Conservation (phyloP, 2,888 invertebrate genomes). For the Trachelus iudaicus region DNA sequence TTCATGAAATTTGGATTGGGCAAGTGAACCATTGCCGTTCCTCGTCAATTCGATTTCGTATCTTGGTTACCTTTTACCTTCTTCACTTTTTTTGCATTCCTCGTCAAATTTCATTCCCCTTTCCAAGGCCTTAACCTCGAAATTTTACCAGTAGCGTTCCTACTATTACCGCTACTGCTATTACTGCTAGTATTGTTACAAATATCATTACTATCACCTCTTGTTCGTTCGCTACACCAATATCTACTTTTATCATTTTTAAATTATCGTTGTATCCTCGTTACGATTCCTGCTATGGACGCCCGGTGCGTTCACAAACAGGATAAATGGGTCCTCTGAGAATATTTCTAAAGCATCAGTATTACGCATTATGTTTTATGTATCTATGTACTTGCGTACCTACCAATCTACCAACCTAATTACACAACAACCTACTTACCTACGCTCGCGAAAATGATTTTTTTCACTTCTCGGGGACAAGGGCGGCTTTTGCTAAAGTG, state of each 20-base stretch:
- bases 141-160: not conserved
- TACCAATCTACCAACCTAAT: not conserved
- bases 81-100: not conserved
- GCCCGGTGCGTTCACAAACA: not conserved
- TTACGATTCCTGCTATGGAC: not conserved
- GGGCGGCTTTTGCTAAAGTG: too few species aligned
- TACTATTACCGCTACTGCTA: constrained; percentile 6
- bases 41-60: constrained; percentile 22
- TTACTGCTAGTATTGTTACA: not conserved
- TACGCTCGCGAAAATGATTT: not conserved
- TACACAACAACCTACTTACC: not conserved
- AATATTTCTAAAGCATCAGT: not conserved
- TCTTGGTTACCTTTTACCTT: not conserved
- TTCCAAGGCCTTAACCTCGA: not conserved
- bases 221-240: not conserved
- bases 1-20: constrained; percentile 94
- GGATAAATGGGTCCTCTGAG: not conserved
- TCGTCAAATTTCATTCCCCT: not conserved
- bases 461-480: not conserved
- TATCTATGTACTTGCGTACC: not conserved
- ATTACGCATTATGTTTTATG: not conserved
- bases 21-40: constrained; percentile 54
- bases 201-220: not conserved
- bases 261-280: not conserved
- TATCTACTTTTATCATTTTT: not conserved